phyloP scores from a whole-genome alignment of 2,888 invertebrate species.

The Dasysyrphus albostriatus region DNA sequence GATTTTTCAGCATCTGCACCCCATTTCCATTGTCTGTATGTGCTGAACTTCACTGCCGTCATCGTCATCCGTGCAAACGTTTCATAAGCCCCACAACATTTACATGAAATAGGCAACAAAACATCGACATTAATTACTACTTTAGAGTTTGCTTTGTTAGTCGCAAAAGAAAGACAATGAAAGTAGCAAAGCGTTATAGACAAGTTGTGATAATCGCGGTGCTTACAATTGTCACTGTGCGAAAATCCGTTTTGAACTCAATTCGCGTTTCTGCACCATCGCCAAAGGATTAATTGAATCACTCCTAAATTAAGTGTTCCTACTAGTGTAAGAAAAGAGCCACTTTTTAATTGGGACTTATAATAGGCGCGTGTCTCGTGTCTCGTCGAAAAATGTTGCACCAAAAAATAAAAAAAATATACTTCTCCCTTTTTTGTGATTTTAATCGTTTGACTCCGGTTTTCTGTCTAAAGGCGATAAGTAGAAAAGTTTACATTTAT shows the following conservation, averaged over 20 bases:
- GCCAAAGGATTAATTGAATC: slow-evolving; percentile 66
- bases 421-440: slow-evolving; percentile 47
- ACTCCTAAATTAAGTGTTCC: slow-evolving; percentile 51
- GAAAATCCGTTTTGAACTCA: slow-evolving; percentile 53
- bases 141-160: slow-evolving; percentile 54
- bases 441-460: slow-evolving; percentile 57
- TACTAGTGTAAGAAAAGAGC: slow-evolving; percentile 45
- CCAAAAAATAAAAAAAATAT: slow-evolving; percentile 39
- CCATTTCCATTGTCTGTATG: slow-evolving; percentile 44
- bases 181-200: slow-evolving; percentile 59
- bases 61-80: slow-evolving; percentile 25
- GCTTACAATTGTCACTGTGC: slow-evolving; percentile 55
- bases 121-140: slow-evolving; percentile 61
- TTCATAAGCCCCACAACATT: slow-evolving; percentile 50
- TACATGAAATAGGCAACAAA: slow-evolving; percentile 54
- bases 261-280: slow-evolving; percentile 59
- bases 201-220: slow-evolving; percentile 59
- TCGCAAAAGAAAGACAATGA: slow-evolving; percentile 51
- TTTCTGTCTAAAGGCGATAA: slow-evolving; percentile 68
- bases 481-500: slow-evolving; percentile 70
- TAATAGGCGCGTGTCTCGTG: slow-evolving; percentile 68
- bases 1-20: slow-evolving; percentile 48
- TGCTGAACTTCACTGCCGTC: slow-evolving; percentile 28
- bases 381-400: slow-evolving; percentile 41
- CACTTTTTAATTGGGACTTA: slow-evolving; percentile 62